A percentile compares a stretch with the other conserved stretches of the same genome.
Conservation (phyloP, 2,113 vertebrate species). For the Anguilla rostrata region DNA sequence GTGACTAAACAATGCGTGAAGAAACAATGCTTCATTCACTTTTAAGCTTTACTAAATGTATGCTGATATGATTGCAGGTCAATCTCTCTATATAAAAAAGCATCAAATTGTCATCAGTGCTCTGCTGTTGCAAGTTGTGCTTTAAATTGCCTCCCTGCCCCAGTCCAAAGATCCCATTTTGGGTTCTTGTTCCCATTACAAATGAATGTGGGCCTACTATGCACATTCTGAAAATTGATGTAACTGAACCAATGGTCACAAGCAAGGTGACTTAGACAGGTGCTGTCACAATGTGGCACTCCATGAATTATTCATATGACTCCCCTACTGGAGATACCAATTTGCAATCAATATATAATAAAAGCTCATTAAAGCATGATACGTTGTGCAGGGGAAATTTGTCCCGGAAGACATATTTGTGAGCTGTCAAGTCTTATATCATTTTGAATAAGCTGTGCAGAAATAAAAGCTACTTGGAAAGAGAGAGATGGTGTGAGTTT, state of each 20-base stretch:
- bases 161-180: conserved; percentile 52
- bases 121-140: conserved; percentile 9
- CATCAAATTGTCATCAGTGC: conserved; percentile 42
- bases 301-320: conserved; percentile 51
- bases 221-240: conserved; percentile 50
- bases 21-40: not conserved
- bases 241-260: conserved; percentile 35
- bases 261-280: conserved; percentile 38
- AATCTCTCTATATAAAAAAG: not conserved
- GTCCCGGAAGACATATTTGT: conserved; percentile 65
- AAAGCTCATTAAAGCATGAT: conserved; percentile 69
- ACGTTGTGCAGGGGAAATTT: conserved; percentile 64
- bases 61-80: not conserved
- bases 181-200: conserved; percentile 55
- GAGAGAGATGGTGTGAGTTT: not conserved
- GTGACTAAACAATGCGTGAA: too few species aligned
- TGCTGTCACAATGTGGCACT: conserved; percentile 49
- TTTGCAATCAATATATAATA: conserved; percentile 72
- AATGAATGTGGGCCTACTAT: conserved; percentile 50
- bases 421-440: conserved; percentile 61
- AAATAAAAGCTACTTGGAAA: conserved; percentile 63
- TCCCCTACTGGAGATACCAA: conserved; percentile 56
- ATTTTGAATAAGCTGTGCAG: conserved; percentile 62
- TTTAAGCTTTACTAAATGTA: not conserved
- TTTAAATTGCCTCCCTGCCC: conserved; percentile 41